Percentiles rank a stretch among this genome's conserved stretches.
Conservation (phyloP, 2,888 invertebrate species). For the Tetropium fuscum region DNA sequence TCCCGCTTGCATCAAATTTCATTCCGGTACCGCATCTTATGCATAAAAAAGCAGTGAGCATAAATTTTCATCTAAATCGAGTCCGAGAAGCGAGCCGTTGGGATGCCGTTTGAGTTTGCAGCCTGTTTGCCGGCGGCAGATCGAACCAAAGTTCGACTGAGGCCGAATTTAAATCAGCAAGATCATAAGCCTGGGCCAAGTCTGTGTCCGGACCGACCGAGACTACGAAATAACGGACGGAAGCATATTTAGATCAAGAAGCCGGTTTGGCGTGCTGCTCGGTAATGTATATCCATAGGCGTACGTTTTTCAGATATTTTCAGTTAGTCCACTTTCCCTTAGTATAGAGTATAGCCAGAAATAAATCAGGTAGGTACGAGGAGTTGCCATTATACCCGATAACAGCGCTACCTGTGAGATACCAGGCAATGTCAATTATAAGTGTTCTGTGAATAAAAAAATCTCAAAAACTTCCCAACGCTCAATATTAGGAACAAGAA, state of each 20-base stretch:
- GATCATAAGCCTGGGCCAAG: slow-evolving; percentile 32
- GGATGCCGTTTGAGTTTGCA: slow-evolving; percentile 18
- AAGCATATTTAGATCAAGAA: slow-evolving; percentile 35
- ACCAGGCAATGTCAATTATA: too few species aligned
- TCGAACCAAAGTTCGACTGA: slow-evolving; percentile 29
- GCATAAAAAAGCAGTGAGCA: slow-evolving; percentile 31
- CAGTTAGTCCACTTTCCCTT: too few species aligned
- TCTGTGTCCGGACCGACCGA: slow-evolving; percentile 22
- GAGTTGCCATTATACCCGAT: too few species aligned
- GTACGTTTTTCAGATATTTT: slow-evolving; percentile 1
- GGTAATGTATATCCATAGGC: slow-evolving; percentile 10
- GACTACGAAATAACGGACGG: slow-evolving; percentile 24
- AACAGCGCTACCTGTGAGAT: too few species aligned
- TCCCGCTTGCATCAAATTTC: slow-evolving; percentile 18
- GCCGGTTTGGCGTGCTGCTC: slow-evolving; percentile 24
- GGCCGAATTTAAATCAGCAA: slow-evolving; percentile 36
- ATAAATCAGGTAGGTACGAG: too few species aligned
- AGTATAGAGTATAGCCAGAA: too few species aligned
- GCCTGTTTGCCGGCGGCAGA: slow-evolving; percentile 14
- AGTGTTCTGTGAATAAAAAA: too few species aligned
- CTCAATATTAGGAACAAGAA: too few species aligned
- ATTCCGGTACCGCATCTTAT: slow-evolving; percentile 19
- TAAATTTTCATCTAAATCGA: slow-evolving; percentile 31
- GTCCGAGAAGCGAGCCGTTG: slow-evolving; percentile 8
- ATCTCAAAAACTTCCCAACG: too few species aligned